Percentiles rank a stretch among this genome's conserved stretches.
These are phyloP conservation scores for Oikopleura dioica DNA, from an alignment of 23 tunicate species.

Conservation along the genomic window DNA sequence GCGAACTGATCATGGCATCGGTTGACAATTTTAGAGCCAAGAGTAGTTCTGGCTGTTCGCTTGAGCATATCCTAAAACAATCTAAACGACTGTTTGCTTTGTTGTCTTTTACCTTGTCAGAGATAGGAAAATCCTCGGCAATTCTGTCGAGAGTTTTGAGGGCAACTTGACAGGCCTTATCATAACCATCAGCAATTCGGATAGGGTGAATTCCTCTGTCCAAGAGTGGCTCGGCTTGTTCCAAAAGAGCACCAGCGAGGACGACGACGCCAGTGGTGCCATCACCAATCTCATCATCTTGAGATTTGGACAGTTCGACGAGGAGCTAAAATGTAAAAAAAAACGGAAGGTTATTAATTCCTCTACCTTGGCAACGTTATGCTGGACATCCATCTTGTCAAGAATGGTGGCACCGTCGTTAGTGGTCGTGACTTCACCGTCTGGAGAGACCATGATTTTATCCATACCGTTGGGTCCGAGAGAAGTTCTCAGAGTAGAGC, in stretches of 20 bases:
- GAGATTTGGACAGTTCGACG: slow-evolving; percentile 98
- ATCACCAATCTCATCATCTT: slow-evolving; percentile 99
- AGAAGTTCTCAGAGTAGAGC: slow-evolving; percentile 55
- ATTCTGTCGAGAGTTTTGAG: slow-evolving; percentile 47
- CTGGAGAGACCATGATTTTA: slow-evolving; percentile 96
- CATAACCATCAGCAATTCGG: slow-evolving; percentile 94
- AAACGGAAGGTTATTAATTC: too few relatives aligned
- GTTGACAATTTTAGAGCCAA: slow-evolving; percentile 90
- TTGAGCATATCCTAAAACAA: background rate
- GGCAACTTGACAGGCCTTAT: slow-evolving; percentile 76
- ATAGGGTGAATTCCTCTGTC: slow-evolving; percentile 97
- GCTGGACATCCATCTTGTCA: slow-evolving; percentile 92
- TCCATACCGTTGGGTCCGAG: slow-evolving; percentile 97
- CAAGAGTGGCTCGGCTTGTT: slow-evolving; percentile 84
- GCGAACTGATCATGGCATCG: slow-evolving; percentile 97
- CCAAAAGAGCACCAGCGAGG: slow-evolving; percentile 88
- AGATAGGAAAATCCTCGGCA: slow-evolving; percentile 51
- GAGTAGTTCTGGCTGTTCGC: slow-evolving; percentile 74
- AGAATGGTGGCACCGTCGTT: slow-evolving; percentile 95
- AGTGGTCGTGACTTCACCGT: slow-evolving; percentile 87
- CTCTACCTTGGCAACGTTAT: slow-evolving; percentile 49
- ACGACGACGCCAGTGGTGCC: slow-evolving; percentile 99
- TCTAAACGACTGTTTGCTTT: background rate
- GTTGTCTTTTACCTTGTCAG: slow-evolving; percentile 20
- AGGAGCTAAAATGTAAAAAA: slow-evolving; percentile 27